A percentile compares a stretch with the other conserved stretches of the same genome.
phyloP scores from a whole-genome alignment of 2,888 invertebrate genomes.

The Notocelia uddmanniana region DNA sequence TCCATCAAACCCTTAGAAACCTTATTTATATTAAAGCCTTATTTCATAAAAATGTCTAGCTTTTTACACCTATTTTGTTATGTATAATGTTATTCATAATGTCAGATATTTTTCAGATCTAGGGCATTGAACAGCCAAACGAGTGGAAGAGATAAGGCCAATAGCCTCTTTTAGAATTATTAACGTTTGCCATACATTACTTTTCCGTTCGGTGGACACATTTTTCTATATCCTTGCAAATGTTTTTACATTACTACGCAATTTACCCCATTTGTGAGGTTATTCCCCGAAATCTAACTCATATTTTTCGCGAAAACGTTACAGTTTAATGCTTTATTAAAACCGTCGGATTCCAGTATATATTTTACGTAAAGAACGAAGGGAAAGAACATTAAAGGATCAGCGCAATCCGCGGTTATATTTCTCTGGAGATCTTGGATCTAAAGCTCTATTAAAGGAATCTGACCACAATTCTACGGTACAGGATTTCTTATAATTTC shows the following conservation, averaged over 20 bases:
- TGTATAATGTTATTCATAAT: constrained; percentile 21
- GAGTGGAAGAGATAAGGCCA: constrained; percentile 64
- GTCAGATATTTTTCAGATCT: constrained; percentile 20
- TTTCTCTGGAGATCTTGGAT: constrained; percentile 38
- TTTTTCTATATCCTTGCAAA: constrained; percentile 44
- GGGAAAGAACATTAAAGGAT: constrained; percentile 44
- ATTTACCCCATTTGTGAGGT: constrained; percentile 28
- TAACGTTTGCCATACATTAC: constrained; percentile 55
- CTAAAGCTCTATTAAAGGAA: constrained; percentile 47
- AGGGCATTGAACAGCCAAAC: constrained; percentile 57
- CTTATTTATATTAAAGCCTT: constrained; percentile 38
- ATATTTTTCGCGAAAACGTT: constrained; percentile 19
- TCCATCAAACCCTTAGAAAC: constrained; percentile 25
- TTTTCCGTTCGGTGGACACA: constrained; percentile 52
- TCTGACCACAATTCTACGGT: constrained; percentile 50
- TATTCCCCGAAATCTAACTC: constrained; percentile 28
- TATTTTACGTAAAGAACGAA: constrained; percentile 19
- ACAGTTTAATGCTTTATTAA: constrained; percentile 23
- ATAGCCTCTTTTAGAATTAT: constrained; percentile 44
- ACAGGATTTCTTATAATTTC: constrained; percentile 76
- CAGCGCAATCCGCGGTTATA: constrained; percentile 37
- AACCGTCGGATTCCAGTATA: neutral
- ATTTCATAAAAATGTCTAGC: constrained; percentile 15
- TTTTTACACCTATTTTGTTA: constrained; percentile 13
- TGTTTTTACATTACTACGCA: constrained; percentile 33